phyloP scores from a whole-genome alignment of 2,113 vertebrate species.

The Hystrix cristata region DNA sequence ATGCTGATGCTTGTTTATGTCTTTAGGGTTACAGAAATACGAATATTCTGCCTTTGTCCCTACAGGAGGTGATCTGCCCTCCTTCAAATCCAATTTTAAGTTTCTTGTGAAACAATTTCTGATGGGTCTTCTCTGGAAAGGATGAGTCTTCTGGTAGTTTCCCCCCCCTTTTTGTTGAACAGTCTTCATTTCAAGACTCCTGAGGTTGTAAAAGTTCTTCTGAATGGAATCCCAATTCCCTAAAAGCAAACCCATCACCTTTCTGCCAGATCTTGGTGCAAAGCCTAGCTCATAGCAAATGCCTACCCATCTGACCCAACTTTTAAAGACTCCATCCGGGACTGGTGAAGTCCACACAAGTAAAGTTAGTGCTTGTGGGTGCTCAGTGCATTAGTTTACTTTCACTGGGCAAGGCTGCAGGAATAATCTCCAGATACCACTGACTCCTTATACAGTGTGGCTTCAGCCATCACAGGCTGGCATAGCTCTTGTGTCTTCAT shows the following conservation, averaged over 20 bases:
- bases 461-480: not conserved
- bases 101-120: not conserved
- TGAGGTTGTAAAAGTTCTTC: not conserved
- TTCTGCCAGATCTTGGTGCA: not conserved
- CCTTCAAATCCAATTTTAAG: conserved; percentile 33
- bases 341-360: not conserved
- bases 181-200: not conserved
- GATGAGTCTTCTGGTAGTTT: not conserved
- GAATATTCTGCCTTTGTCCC: not conserved
- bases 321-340: not conserved
- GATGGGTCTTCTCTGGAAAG: not conserved
- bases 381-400: not conserved
- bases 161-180: not conserved
- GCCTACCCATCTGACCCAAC: not conserved
- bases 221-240: not conserved
- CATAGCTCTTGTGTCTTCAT: not conserved
- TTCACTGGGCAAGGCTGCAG: not conserved
- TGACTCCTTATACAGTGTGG: not conserved
- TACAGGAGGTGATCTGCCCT: not conserved
- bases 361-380: not conserved
- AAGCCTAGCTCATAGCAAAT: not conserved
- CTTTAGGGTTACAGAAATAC: not conserved
- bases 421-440: not conserved
- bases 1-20: not conserved
- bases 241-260: not conserved